Base-by-base conservation (phyloP, 2,113 vertebrate species). In the Eurypyga helias region DNA sequence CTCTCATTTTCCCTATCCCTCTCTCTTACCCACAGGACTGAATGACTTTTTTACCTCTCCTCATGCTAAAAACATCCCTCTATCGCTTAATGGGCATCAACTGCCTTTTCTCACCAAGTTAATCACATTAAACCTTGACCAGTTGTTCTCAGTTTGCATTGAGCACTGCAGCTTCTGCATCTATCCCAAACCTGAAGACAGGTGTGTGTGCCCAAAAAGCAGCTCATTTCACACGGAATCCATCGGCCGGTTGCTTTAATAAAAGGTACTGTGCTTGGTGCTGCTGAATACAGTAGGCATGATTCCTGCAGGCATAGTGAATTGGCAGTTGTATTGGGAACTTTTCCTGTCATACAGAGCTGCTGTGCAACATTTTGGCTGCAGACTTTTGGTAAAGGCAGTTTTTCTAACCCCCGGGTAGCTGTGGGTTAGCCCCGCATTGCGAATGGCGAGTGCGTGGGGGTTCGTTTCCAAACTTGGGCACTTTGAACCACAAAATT, bases 31-130 rank as follows among this genome's bases (percentile, higher is more conserved):
- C 72, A 62, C 58, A 65, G 62, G 54, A 58, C 36, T 24, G 45
- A 78, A 93, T 58, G 19, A 75, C 73, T 92, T 92, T 49, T 95
- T 94, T 65, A 76, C 43, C 73, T 88, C 34, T 92, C 28, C 49
- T 83, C 67, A 49, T 65, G 34, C 66, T 82, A 60, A 79, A 95
- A 76, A 60, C 1, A 0, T 75, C 65, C 73, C 43, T 90, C 38
- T 45, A 52, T 14, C 38, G 29, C 71, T 91, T 55, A 45, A 34
- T 57, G 41, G 38, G 20, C 83, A 66, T 62, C 21, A 76, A 55
- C 65, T 73, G 58, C 69, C 49, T 81, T 66, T 84, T 72, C 55
- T 96, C 33, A 87, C 33, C 26, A 43, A 67, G 65, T 67, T 90
- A 94, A 75, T 70, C 66, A 85, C 83, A 93, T 92, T 54, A 90